These are phyloP conservation scores for Neomorphus geoffroyi DNA, from an alignment of 2,797 vertebrate genomes.

Conservation along the genomic window DNA sequence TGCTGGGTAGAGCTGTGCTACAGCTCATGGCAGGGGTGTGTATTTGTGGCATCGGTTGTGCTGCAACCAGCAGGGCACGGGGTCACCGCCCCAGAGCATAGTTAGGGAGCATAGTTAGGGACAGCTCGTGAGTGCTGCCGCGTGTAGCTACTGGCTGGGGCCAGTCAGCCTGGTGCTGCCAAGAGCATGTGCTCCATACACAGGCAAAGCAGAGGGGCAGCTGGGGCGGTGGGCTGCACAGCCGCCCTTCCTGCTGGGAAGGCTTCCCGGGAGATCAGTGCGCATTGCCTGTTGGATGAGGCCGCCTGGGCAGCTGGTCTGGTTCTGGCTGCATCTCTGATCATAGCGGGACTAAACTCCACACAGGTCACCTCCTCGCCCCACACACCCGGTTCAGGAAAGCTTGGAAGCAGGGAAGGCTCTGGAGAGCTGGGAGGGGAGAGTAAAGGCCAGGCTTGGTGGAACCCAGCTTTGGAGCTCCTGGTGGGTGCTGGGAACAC, in stretches of 20 bases:
- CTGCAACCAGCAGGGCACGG: too few species aligned
- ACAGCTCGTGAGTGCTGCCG: too few species aligned
- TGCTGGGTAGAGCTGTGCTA: too few species aligned
- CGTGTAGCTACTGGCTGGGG: too few species aligned
- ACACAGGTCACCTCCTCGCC: background rate
- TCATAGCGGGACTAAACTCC: accelerated
- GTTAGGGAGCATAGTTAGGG: too few species aligned
- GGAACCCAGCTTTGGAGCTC: background rate
- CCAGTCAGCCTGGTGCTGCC: too few species aligned
- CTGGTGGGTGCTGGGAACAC: background rate
- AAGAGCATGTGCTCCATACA: too few species aligned
- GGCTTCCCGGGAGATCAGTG: accelerated
- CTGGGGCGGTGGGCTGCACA: background rate
- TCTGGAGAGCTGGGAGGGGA: background rate
- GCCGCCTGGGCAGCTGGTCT: accelerated
- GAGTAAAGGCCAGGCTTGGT: background rate
- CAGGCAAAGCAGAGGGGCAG: too few species aligned
- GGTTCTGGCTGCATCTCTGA: background rate
- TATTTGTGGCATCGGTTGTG: too few species aligned
- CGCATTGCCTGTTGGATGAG: accelerated
- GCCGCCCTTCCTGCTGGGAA: background rate
- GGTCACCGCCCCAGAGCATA: too few species aligned
- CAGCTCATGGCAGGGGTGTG: too few species aligned
- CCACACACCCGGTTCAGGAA: background rate
- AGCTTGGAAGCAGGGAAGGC: background rate